A percentile compares a stretch with the other conserved stretches of the same genome.
These are phyloP conservation scores for Melanotaenia trifasciata DNA, from an alignment of 2,797 vertebrate genomes.

Conservation along the genomic window DNA sequence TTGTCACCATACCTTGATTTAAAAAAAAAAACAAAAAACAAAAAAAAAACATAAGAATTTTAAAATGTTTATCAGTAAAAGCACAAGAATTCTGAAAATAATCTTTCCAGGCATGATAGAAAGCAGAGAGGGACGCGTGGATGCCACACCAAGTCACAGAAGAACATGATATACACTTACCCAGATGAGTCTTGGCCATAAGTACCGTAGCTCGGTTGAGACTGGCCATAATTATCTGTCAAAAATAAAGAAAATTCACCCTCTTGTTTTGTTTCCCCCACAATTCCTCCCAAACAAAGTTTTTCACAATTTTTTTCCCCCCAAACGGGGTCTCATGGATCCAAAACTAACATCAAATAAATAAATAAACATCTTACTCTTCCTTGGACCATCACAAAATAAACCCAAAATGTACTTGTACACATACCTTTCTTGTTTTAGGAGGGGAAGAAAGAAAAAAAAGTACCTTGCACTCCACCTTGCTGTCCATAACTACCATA, in stretches of 20 bases:
- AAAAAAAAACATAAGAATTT: not conserved
- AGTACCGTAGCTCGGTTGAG: constrained; percentile 68
- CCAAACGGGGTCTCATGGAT: too few relatives aligned
- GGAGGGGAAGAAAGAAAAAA: too few relatives aligned
- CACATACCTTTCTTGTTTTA: not conserved
- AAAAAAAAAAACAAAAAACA: not conserved
- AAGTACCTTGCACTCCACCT: constrained; percentile 50
- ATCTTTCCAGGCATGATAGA: too few relatives aligned
- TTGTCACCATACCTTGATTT: constrained; percentile 78
- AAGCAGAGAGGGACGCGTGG: too few relatives aligned
- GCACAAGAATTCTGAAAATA: not conserved
- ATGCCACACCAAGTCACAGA: not conserved
- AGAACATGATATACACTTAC: constrained; percentile 61
- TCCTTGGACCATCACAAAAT: too few relatives aligned
- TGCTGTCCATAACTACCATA: constrained; percentile 78
- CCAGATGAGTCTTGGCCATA: constrained; percentile 76
- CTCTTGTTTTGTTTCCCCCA: not conserved
- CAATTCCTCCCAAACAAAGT: too few relatives aligned
- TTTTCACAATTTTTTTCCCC: not conserved
- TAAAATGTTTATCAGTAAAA: not conserved
- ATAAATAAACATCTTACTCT: too few relatives aligned
- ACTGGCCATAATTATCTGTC: constrained; percentile 71
- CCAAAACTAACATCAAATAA: too few relatives aligned
- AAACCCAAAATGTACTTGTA: not conserved
- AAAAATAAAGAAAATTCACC: constrained; percentile 3